Percentiles rank a stretch among this genome's conserved stretches.
These are phyloP conservation scores for Tinamus guttatus DNA, from an alignment of 2,113 vertebrate species.

Conservation along the genomic window DNA sequence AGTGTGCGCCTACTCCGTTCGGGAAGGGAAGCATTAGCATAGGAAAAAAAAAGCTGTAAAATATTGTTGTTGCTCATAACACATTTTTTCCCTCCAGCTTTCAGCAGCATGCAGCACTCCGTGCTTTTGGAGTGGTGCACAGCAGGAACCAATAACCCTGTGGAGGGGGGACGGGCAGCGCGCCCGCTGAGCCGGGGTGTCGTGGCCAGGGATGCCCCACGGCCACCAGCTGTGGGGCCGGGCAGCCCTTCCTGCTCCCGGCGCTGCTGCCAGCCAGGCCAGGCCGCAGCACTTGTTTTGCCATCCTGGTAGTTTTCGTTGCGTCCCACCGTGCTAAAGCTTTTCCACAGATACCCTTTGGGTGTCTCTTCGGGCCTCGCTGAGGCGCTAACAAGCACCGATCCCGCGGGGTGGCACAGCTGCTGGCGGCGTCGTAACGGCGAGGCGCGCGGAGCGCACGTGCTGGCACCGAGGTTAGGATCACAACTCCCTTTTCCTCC, in stretches of 20 bases:
- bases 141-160: background rate
- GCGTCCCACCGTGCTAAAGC: background rate
- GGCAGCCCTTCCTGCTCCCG: background rate
- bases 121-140: fast-evolving
- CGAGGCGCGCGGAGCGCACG: too few species aligned
- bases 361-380: background rate
- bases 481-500: background rate
- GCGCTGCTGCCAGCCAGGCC: background rate
- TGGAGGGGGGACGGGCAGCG: fast-evolving
- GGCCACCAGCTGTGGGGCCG: fast-evolving
- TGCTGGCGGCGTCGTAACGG: background rate
- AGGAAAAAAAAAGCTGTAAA: background rate
- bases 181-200: too few species aligned
- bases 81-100: background rate
- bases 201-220: too few species aligned
- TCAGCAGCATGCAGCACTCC: background rate
- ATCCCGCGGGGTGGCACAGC: background rate
- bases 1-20: background rate
- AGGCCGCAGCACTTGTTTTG: background rate
- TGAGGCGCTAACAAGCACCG: background rate
- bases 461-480: background rate
- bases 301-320: background rate
- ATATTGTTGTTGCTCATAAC: background rate
- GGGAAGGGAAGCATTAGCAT: background rate
- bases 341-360: background rate